Evolutionary conservation across 2,888 invertebrate species (phyloP).

Genomic region (Thalpophila matura): DNA sequence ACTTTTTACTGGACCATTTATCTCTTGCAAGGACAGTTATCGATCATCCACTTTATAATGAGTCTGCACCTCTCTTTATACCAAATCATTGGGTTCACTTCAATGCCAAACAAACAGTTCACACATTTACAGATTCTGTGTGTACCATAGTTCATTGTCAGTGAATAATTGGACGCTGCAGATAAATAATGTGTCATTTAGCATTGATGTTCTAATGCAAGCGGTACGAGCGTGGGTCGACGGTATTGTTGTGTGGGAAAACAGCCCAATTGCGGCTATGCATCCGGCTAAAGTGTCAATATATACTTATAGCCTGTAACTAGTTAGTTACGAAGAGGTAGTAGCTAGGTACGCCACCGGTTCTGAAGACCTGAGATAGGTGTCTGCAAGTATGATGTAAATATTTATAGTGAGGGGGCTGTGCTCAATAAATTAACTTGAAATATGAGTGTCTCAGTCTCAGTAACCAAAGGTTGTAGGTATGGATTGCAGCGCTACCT

Average conservation of each 20-base stretch:
- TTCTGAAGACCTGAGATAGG: background rate
- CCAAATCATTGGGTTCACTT: constrained; percentile 20
- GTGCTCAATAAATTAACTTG: background rate
- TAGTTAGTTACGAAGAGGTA: constrained; percentile 32
- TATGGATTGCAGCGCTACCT: constrained; percentile 1
- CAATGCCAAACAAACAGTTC: constrained; percentile 29
- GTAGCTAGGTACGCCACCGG: constrained; percentile 1
- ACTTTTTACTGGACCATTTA: background rate
- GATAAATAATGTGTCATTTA: constrained; percentile 74
- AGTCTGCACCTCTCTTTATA: constrained; percentile 8
- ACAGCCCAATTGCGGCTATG: constrained; percentile 77
- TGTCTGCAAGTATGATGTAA: constrained; percentile 2
- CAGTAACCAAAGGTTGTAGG: constrained; percentile 4
- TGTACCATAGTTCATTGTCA: constrained; percentile 55
- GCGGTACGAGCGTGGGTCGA: constrained; percentile 74
- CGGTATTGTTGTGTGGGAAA: constrained; percentile 82
- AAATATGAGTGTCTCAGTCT: background rate
- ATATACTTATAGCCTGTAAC: constrained; percentile 45
- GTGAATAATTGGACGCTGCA: constrained; percentile 62
- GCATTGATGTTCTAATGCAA: constrained; percentile 72
- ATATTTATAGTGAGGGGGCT: background rate
- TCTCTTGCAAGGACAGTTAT: background rate
- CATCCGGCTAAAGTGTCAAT: constrained; percentile 63
- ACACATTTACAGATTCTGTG: constrained; percentile 24
- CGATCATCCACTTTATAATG: constrained; percentile 5